phyloP scores from a whole-genome alignment of 2,888 invertebrate species.

The Ornithoptera priamus region DNA sequence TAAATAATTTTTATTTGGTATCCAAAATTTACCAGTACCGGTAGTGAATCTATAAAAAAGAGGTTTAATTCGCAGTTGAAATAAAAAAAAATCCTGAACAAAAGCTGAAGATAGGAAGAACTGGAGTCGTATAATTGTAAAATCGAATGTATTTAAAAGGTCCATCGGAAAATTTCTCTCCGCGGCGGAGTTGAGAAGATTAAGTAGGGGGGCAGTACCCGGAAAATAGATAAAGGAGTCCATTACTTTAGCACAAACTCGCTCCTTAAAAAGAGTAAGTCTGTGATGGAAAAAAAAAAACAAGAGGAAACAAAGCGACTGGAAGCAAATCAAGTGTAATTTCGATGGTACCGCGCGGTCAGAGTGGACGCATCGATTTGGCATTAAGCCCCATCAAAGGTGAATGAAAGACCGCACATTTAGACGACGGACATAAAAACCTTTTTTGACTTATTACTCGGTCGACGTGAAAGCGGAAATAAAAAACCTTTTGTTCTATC shows the following conservation, averaged over 20 bases:
- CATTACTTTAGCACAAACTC: constrained; percentile 21
- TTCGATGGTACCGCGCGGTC: constrained; percentile 20
- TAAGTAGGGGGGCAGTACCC: constrained; percentile 14
- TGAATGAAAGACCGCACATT: constrained; percentile 22
- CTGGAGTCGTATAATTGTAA: background rate
- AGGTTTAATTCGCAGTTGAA: too few species aligned
- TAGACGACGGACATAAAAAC: constrained; percentile 15
- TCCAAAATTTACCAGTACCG: too few species aligned
- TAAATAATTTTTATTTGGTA: too few species aligned
- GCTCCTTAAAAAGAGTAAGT: constrained; percentile 10
- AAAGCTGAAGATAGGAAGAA: too few species aligned
- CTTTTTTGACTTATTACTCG: constrained; percentile 20
- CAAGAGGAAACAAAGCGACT: constrained; percentile 12
- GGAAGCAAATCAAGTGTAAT: constrained; percentile 28
- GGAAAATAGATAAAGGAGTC: constrained; percentile 19
- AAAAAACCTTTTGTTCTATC: constrained; percentile 20
- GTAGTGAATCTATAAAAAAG: too few species aligned
- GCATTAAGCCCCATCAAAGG: constrained; percentile 30
- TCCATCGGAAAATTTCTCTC: background rate
- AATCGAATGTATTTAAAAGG: constrained; percentile 4
- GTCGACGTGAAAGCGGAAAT: constrained; percentile 7
- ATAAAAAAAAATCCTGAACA: too few species aligned
- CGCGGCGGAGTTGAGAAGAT: constrained; percentile 17
- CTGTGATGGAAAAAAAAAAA: constrained; percentile 8
- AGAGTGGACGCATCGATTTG: constrained; percentile 28